phyloP scores from a whole-genome alignment of 2,113 vertebrate species.

The Sphyrna mokarran region DNA sequence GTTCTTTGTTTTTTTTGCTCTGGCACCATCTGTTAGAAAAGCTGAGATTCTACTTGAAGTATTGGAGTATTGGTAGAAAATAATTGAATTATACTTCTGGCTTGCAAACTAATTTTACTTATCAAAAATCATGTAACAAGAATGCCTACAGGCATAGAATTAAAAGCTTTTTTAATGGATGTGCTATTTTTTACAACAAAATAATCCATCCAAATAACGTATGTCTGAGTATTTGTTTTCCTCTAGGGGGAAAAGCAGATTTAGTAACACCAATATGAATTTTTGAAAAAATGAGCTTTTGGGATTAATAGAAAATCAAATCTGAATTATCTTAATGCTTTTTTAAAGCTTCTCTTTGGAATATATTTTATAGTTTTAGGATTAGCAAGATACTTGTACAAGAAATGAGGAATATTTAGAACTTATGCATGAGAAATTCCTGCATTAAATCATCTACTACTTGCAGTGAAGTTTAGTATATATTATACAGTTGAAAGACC shows the following conservation, averaged over 20 bases:
- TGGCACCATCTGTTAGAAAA: no score
- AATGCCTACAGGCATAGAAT: background rate
- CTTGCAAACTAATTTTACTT: background rate
- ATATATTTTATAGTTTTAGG: background rate
- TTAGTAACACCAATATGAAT: background rate
- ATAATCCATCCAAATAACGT: background rate
- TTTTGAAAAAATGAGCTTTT: background rate
- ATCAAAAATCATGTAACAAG: background rate
- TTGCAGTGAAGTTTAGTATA: background rate
- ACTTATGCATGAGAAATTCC: background rate
- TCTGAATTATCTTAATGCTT: background rate
- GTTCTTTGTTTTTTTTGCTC: no score
- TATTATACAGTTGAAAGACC: background rate
- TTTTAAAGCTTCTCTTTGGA: background rate
- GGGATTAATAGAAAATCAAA: background rate
- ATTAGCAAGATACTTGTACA: background rate
- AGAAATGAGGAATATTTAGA: background rate
- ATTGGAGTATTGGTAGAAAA: background rate
- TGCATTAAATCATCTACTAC: background rate
- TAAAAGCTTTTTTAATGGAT: background rate
- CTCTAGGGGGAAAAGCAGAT: background rate
- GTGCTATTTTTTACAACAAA: background rate
- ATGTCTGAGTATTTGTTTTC: background rate
- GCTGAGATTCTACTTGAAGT: background rate
- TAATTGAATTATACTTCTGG: background rate